Conservation (phyloP, 2,888 invertebrate genomes). For the Ormyrus pomaceus region DNA sequence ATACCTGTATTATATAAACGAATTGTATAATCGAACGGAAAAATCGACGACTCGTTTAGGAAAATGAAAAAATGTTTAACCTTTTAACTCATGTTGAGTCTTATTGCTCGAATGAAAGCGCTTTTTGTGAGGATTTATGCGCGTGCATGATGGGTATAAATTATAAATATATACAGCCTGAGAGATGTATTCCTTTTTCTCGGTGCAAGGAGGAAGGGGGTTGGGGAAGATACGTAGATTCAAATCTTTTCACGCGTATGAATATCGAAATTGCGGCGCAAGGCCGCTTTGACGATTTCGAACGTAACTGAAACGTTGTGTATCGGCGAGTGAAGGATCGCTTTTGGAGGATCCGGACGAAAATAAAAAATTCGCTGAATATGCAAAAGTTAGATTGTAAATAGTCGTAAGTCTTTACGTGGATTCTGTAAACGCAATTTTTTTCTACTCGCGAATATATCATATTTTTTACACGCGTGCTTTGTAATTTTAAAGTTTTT, state of each 20-base stretch:
- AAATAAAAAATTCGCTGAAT: constrained; percentile 1
- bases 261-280: constrained; percentile 9
- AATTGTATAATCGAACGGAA: constrained; percentile 40
- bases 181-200: constrained; percentile 23
- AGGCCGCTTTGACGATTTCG: constrained; percentile 31
- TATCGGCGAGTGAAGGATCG: constrained; percentile 38
- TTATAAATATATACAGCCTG: constrained; percentile 21
- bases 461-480: constrained; percentile 37
- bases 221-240: background rate
- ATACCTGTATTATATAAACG: constrained; percentile 37
- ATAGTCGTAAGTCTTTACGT: constrained; percentile 42
- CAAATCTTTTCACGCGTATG: constrained; percentile 22
- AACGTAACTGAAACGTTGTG: constrained; percentile 9
- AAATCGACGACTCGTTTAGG: constrained; percentile 27
- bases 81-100: constrained; percentile 56
- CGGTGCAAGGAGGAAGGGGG: background rate
- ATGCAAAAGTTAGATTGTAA: constrained; percentile 42
- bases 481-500: constrained; percentile 33
- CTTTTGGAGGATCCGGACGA: constrained; percentile 13
- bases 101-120: constrained; percentile 43
- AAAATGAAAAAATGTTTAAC: constrained; percentile 42
- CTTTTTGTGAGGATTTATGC: constrained; percentile 36
- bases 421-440: constrained; percentile 12
- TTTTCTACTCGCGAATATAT: constrained; percentile 14
- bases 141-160: constrained; percentile 21